These are phyloP conservation scores for Sebastes taczanowskii DNA, from an alignment of 2,797 vertebrate species.

Conservation along the genomic window DNA sequence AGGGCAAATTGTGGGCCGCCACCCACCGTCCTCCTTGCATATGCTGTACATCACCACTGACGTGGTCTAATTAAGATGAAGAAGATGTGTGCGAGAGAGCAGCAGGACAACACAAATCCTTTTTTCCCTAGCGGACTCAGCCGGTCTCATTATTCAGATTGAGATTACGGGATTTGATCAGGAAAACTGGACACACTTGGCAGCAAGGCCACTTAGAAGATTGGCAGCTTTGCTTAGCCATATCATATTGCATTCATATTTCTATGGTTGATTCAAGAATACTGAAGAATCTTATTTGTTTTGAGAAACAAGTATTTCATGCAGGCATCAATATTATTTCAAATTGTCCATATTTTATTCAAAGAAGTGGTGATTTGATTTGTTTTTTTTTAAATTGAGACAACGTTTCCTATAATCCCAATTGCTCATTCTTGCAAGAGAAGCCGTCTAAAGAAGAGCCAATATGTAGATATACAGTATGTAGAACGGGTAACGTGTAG, in stretches of 20 bases:
- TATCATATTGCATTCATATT: background rate
- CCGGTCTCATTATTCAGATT: background rate
- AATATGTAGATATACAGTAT: background rate
- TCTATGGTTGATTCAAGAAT: background rate
- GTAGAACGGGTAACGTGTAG: background rate
- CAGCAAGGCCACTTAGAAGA: background rate
- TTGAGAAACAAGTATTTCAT: background rate
- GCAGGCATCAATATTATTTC: background rate
- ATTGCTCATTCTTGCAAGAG: no score
- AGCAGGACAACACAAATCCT: conserved; percentile 17
- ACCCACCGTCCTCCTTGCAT: conserved; percentile 34
- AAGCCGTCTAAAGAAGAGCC: background rate
- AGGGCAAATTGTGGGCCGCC: conserved; percentile 70
- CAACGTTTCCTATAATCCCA: no score
- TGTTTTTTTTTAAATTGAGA: background rate
- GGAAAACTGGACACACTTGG: background rate
- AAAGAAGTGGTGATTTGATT: background rate
- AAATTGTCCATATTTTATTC: background rate
- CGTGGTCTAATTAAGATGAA: conserved; percentile 73
- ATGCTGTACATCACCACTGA: conserved; percentile 73
- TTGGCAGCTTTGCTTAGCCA: background rate
- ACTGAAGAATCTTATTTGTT: background rate
- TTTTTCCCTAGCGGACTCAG: background rate
- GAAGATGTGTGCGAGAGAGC: conserved; percentile 36
- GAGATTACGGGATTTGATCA: conserved; percentile 8